These are phyloP conservation scores for Merluccius polli DNA, from an alignment of 2,797 vertebrate genomes.

Conservation along the genomic window DNA sequence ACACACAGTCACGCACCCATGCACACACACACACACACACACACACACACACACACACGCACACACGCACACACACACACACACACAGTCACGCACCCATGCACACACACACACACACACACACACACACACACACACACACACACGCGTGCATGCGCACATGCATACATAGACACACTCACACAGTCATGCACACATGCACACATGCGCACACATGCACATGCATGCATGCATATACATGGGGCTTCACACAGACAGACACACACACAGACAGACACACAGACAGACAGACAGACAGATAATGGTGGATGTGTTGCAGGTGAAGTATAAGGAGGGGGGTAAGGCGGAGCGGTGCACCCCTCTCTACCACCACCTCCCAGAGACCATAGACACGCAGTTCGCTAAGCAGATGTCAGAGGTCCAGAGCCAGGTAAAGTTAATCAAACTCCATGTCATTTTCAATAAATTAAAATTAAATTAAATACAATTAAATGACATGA, in stretches of 20 bases:
- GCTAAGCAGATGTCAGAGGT: conserved; percentile 47
- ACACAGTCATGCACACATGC: conserved; percentile 81
- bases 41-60: conserved; percentile 17
- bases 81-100: conserved; percentile 79
- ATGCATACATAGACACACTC: conserved; percentile 35
- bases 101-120: conserved; percentile 24
- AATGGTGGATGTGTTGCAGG: conserved; percentile 19
- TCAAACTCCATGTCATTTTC: neutral
- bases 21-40: conserved; percentile 24
- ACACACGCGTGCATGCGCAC: conserved; percentile 8
- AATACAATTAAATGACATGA: neutral
- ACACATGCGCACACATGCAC: conserved; percentile 17
- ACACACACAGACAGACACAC: neutral
- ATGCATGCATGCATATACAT: no score
- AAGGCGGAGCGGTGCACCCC: conserved; percentile 69
- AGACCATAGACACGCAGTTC: conserved; percentile 42
- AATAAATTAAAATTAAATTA: neutral
- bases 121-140: conserved; percentile 11
- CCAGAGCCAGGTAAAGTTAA: conserved; percentile 51
- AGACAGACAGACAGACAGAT: neutral
- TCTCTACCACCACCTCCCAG: conserved; percentile 73
- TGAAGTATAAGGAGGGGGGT: conserved; percentile 55
- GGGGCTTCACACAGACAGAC: conserved; percentile 30
- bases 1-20: conserved; percentile 82
- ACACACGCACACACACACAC: conserved; percentile 79